These are phyloP conservation scores for Phoxinus dragarum DNA, from an alignment of 2,797 vertebrate species.

Conservation along the genomic window DNA sequence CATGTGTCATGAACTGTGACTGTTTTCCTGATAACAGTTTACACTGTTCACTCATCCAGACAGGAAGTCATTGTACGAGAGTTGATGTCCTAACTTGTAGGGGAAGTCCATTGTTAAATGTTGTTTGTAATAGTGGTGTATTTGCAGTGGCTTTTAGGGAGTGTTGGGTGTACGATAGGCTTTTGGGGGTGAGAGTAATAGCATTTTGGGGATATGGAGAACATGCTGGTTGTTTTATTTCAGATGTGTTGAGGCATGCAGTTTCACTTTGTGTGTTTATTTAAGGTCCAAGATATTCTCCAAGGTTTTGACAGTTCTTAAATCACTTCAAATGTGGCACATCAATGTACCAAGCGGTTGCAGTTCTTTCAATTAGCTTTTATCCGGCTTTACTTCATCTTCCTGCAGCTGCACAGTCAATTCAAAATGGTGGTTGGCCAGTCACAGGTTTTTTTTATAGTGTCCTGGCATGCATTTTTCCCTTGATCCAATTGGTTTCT, in stretches of 20 bases:
- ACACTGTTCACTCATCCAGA: conserved; percentile 39
- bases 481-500: conserved; percentile 5
- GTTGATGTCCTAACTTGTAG: conserved; percentile 33
- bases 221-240: background rate
- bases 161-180: background rate
- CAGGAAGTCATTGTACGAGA: conserved; percentile 43
- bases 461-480: conserved; percentile 6
- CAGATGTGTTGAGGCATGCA: conserved; percentile 12
- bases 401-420: conserved; percentile 29
- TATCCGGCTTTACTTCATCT: background rate
- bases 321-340: background rate
- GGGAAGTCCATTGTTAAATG: conserved; percentile 45
- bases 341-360: background rate
- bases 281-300: background rate
- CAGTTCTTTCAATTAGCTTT: background rate
- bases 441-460: conserved; percentile 17
- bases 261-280: conserved; percentile 10
- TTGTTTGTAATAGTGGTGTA: conserved; percentile 18
- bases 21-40: background rate
- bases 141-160: conserved; percentile 2
- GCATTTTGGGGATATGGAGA: background rate
- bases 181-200: conserved; percentile 15
- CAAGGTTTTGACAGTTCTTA: background rate
- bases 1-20: background rate
- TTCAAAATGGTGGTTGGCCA: conserved; percentile 64